Evolutionary conservation across 1,140 invertebrate species (phyloP).

Genomic region (Charaxes varanes): DNA sequence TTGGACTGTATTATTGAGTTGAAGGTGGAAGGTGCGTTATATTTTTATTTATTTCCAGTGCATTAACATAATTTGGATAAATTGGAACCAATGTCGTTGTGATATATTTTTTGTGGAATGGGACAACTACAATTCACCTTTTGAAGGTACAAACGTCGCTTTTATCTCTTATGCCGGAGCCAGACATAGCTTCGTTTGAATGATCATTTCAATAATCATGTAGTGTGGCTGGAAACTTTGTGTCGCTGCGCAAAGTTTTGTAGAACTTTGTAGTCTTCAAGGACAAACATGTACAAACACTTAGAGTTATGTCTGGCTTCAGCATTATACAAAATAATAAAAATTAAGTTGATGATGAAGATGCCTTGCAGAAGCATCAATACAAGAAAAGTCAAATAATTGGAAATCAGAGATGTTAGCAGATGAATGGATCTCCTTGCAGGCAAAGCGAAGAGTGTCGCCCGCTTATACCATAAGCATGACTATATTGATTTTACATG

Average conservation of each 20-base stretch:
- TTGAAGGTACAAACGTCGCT: slow-evolving; percentile 31
- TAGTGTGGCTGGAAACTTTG: too few species aligned
- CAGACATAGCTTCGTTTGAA: too few species aligned
- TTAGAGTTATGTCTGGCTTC: too few species aligned
- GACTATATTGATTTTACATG: slow-evolving; percentile 38
- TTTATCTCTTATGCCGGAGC: too few species aligned
- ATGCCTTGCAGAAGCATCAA: neutral
- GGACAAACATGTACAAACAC: too few species aligned
- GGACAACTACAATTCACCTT: slow-evolving; percentile 41
- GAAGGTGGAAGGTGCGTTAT: too few species aligned
- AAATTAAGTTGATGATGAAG: neutral
- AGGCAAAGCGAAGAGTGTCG: slow-evolving; percentile 36
- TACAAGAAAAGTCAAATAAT: slow-evolving; percentile 13
- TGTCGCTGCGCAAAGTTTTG: too few species aligned
- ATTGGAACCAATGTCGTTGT: slow-evolving; percentile 40
- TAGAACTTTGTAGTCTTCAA: too few species aligned
- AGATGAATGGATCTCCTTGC: slow-evolving; percentile 41
- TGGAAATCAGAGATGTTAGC: slow-evolving; percentile 34
- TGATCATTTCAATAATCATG: too few species aligned
- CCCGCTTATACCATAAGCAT: slow-evolving; percentile 29
- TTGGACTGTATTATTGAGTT: too few species aligned
- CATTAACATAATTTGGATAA: slow-evolving; percentile 42
- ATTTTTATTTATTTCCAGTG: slow-evolving; percentile 38
- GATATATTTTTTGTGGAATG: slow-evolving; percentile 58
- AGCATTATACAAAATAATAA: neutral